Evolutionary conservation across 2,113 vertebrate genomes (phyloP), one percentile per base, ranked within the genome.

Genomic region (Perca schrenkii): DNA sequence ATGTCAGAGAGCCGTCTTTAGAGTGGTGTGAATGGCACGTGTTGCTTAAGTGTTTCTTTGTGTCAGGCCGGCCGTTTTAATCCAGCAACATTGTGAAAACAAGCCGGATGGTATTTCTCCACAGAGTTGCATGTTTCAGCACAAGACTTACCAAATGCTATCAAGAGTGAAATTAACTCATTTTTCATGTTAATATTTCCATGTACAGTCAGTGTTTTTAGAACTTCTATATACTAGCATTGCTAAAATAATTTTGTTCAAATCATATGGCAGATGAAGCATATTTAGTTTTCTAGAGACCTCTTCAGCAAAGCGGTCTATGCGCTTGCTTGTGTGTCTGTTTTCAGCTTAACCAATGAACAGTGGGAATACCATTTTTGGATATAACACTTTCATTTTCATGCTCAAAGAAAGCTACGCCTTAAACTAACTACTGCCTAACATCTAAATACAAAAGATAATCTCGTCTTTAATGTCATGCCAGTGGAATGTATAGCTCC

Each of bases 391-490:
- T 40, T 8, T 40, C 10, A 10, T 22, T 56, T 61, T 40, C 16
- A 28, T 50, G 7, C 14, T 60, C 47, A 47, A 82, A 49, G 21
- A 65, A 75, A 68, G 1, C 10, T 70, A 16, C 52, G n/a, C 25
- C 6, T 53, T 64, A 17, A n/a, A 54, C 22, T 49, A 63, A 75
- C 56, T 46, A 13, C 14, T 17, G 31, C n/a, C 68, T 68, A 46
- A 50, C 21, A 50, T 43, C 8, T 43, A 49, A 28, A 83, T 75
- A 43, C 3, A 1, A 74, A 36, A 74, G 2, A 60, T 25, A 12
- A 40, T 67, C 66, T 50, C 22, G 12, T 71, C 31, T 56, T 68
- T 6, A 21, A 54, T 79, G 74, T 74, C 65, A 74, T 46, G 69
- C 43, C 21, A 65, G 15, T 58, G 43, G 4, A 34, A 4, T 5